phyloP scores from a whole-genome alignment of 2,113 vertebrate species.

The Pomatostomus ruficeps region DNA sequence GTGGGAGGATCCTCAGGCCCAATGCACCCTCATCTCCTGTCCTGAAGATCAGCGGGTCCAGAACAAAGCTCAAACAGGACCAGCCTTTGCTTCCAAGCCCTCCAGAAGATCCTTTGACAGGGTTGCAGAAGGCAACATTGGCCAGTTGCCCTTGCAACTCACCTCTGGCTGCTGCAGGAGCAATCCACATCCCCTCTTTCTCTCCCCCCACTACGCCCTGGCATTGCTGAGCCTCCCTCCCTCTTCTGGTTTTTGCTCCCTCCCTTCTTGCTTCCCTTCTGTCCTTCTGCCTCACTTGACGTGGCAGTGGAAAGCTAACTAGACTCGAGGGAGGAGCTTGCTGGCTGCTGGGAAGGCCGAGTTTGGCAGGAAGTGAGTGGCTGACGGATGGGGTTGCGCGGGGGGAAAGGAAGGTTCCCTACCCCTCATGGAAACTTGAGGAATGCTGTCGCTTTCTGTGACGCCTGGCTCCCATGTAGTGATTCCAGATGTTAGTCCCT shows the following conservation, averaged over 20 bases:
- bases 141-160: slow-evolving; percentile 47
- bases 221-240: slow-evolving; percentile 54
- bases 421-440: slow-evolving; percentile 79
- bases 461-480: slow-evolving; percentile 76
- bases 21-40: background rate
- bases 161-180: slow-evolving; percentile 34
- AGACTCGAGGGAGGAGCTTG: slow-evolving; percentile 81
- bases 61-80: background rate
- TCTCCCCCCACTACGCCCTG: slow-evolving; percentile 38
- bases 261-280: slow-evolving; percentile 63
- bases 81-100: background rate
- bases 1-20: slow-evolving; percentile 38
- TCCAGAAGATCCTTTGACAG: slow-evolving; percentile 28
- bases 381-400: slow-evolving; percentile 73
- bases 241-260: slow-evolving; percentile 57
- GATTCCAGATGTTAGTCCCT: slow-evolving; percentile 92
- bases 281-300: slow-evolving; percentile 82
- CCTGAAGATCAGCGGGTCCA: background rate
- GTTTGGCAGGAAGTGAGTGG: slow-evolving; percentile 85
- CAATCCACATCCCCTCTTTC: slow-evolving; percentile 20
- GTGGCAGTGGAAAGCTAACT: slow-evolving; percentile 88
- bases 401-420: slow-evolving; percentile 76
- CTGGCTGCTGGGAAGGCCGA: slow-evolving; percentile 82
- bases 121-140: slow-evolving; percentile 6
- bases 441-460: slow-evolving; percentile 84